Percentiles rank a stretch among this genome's conserved stretches.
These are phyloP conservation scores for Pelecanoides urinatrix DNA, from an alignment of 2,113 vertebrate genomes.

Conservation along the genomic window DNA sequence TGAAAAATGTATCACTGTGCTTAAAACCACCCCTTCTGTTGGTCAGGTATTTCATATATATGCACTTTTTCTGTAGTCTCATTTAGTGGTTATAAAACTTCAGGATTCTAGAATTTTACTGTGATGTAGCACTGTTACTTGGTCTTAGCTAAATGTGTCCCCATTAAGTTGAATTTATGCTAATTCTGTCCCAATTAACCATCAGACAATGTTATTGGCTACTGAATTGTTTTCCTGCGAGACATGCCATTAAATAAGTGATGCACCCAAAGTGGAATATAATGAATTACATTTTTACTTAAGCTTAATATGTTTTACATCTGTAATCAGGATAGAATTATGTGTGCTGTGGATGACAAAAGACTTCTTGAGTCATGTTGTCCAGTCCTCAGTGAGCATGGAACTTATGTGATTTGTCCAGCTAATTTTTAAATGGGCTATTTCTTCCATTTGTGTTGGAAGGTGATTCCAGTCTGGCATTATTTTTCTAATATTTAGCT, in stretches of 20 bases:
- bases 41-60: background rate
- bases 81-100: background rate
- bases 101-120: background rate
- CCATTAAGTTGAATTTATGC: constrained; percentile 54
- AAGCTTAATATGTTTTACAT: constrained; percentile 18
- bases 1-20: background rate
- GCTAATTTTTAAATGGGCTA: background rate
- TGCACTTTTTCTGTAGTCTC: background rate
- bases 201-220: constrained; percentile 25
- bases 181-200: constrained; percentile 58
- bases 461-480: background rate
- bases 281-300: constrained; percentile 38
- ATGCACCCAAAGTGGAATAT: constrained; percentile 3
- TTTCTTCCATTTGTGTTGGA: background rate
- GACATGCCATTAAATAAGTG: constrained; percentile 33
- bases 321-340: background rate
- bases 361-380: background rate
- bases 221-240: constrained; percentile 48
- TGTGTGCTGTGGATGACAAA: background rate
- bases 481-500: background rate
- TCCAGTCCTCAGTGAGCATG: background rate
- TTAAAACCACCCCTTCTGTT: background rate
- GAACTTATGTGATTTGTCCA: background rate
- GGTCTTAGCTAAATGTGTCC: constrained; percentile 10
- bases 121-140: constrained; percentile 1